Base-by-base conservation (phyloP, 1,140 invertebrate genomes). In the Cotesia chilonis region DNA sequence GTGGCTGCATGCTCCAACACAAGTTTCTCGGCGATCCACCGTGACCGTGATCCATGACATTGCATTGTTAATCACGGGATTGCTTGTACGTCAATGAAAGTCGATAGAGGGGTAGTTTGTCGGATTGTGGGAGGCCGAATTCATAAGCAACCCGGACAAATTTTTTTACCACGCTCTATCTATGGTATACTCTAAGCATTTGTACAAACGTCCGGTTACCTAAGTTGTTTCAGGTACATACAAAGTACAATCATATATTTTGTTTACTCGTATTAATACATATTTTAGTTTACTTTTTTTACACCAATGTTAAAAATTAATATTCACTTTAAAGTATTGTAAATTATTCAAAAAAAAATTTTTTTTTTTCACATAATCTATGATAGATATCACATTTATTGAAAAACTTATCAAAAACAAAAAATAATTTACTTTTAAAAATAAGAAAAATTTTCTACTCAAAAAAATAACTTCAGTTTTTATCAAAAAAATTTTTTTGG, bases 81-180 rank as follows among this genome's bases (percentile, higher is more conserved):
- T 28, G 14, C 28, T 20, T 55, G n/a, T n/a, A 51, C 47, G 17
- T 59, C 14, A 59, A 59, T 59, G 57, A 59, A 47, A 47, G 28
- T 59, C 17, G 57, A 59, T 59, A 14, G 57, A 59, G 20, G 57
- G 57, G 17, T 47, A 47, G 41, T 47, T 47, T 47, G 4, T 5
- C 6, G 41, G 20, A 28, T 59, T 28, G 57, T 59, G 57, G 57
- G 57, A 9, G 57, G 17, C 57, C 17, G 41, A 47, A 47, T 9
- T 47, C 17, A 20, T 59, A 20, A 28, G 14, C 17, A 59, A 17
- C 14, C 28, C 57, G 20, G 28, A 59, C 57, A 28, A 59, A 59
- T 59, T 59, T 59, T 59, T 59, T 59, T 59, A 28, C 17, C 55
- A 20, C 57, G 9, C 57, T 47, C 1, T 47, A 47, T 28, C 28